Conservation (phyloP, 2,888 invertebrate species). For the Dexiosoma caninum region DNA sequence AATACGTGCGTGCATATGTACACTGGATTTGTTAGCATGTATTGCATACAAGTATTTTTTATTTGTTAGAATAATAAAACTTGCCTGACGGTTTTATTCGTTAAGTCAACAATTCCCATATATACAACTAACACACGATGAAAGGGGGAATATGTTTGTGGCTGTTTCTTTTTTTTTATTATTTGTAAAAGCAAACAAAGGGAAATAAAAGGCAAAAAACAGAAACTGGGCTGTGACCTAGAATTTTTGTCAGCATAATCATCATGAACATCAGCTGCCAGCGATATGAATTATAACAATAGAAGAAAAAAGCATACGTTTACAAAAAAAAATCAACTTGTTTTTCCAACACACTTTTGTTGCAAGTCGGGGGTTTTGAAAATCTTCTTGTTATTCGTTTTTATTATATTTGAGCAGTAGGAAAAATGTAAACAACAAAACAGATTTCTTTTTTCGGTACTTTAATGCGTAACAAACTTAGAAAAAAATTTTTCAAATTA, state of each 20-base stretch:
- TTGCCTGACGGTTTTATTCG: constrained; percentile 49
- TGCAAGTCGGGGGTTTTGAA: not conserved
- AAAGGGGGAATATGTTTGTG: not conserved
- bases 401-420: not conserved
- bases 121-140: not conserved
- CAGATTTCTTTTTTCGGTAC: constrained; percentile 15
- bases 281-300: constrained; percentile 24
- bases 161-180: not conserved
- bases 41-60: constrained; percentile 12
- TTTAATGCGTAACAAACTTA: constrained; percentile 15
- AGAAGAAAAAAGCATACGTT: constrained; percentile 27
- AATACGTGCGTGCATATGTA: not conserved
- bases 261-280: constrained; percentile 26
- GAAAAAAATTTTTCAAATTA: not conserved
- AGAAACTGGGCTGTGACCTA: constrained; percentile 40
- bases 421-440: constrained; percentile 8
- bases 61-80: constrained; percentile 26
- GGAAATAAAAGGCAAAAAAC: not conserved
- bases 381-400: constrained; percentile 17
- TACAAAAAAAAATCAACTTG: constrained; percentile 1
- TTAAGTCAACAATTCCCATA: constrained; percentile 42
- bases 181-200: not conserved
- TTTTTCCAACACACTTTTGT: constrained; percentile 25
- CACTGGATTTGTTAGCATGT: not conserved
- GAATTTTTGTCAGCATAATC: constrained; percentile 36